Conservation (phyloP, 2,888 invertebrate species). For the Baronia brevicornis region DNA sequence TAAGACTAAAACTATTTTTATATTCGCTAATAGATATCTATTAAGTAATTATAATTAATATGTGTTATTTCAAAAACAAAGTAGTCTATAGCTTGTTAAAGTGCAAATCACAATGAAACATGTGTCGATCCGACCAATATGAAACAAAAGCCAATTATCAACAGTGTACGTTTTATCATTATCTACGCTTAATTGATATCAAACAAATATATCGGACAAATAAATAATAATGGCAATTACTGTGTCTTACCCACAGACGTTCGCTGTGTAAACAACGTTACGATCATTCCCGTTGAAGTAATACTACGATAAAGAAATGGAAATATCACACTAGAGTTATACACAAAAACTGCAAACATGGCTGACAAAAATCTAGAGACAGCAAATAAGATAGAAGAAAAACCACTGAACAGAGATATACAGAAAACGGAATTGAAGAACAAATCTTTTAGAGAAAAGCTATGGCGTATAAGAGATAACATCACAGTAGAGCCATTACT, state of each 20-base stretch:
- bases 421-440: slow-evolving; percentile 36
- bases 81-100: background rate
- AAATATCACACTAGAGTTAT: slow-evolving; percentile 23
- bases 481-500: slow-evolving; percentile 84
- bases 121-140: slow-evolving; percentile 24
- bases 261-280: slow-evolving; percentile 46
- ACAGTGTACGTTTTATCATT: slow-evolving; percentile 39
- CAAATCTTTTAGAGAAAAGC: slow-evolving; percentile 46
- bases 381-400: slow-evolving; percentile 44
- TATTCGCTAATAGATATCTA: too few species aligned
- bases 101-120: slow-evolving; percentile 12
- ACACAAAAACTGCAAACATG: slow-evolving; percentile 32
- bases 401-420: slow-evolving; percentile 44
- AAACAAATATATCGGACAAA: slow-evolving; percentile 58
- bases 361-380: slow-evolving; percentile 41
- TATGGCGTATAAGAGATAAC: slow-evolving; percentile 56
- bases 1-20: too few species aligned
- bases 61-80: slow-evolving; percentile 3
- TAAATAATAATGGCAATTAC: slow-evolving; percentile 47
- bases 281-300: slow-evolving; percentile 27
- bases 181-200: slow-evolving; percentile 60
- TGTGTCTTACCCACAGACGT: slow-evolving; percentile 35
- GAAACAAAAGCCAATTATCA: slow-evolving; percentile 29
- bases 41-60: too few species aligned
- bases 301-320: slow-evolving; percentile 40